phyloP scores from a whole-genome alignment of 2,888 invertebrate species.

The Hypselothyrea guttata region DNA sequence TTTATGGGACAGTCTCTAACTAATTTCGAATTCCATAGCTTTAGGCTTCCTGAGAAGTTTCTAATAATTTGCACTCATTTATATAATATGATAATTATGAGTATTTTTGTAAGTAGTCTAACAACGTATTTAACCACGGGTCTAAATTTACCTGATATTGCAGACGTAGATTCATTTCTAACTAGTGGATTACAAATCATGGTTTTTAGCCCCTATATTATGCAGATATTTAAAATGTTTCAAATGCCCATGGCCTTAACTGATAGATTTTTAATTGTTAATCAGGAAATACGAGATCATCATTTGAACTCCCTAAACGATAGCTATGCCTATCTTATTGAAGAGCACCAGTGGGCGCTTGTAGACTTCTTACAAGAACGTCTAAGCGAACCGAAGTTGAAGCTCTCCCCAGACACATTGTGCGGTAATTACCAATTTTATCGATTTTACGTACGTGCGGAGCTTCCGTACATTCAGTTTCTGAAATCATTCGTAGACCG shows the following conservation, averaged over 20 bases:
- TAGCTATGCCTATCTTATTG: slow-evolving; percentile 7
- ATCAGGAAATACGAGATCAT: slow-evolving; percentile 1
- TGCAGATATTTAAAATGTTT: background rate
- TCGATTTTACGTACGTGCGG: background rate
- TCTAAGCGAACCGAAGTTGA: slow-evolving; percentile 7
- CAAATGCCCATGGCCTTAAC: background rate
- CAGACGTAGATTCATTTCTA: slow-evolving; percentile 5
- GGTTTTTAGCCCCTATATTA: background rate
- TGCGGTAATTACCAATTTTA: background rate
- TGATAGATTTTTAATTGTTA: slow-evolving; percentile 1
- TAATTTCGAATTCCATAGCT: background rate
- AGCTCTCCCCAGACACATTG: background rate
- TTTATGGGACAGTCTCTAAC: background rate
- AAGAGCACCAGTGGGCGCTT: background rate
- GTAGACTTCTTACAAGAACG: slow-evolving; percentile 7
- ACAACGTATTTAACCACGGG: slow-evolving; percentile 2
- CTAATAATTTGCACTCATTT: background rate
- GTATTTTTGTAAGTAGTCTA: background rate
- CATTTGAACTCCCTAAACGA: slow-evolving; percentile 10
- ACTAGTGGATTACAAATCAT: slow-evolving; percentile 5
- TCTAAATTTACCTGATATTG: background rate
- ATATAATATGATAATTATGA: background rate
- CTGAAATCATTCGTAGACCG: background rate
- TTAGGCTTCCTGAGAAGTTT: slow-evolving; percentile 5
- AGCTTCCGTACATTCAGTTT: background rate